Base-by-base conservation (phyloP, 2,888 invertebrate genomes). In the Parasteatoda lunata region DNA sequence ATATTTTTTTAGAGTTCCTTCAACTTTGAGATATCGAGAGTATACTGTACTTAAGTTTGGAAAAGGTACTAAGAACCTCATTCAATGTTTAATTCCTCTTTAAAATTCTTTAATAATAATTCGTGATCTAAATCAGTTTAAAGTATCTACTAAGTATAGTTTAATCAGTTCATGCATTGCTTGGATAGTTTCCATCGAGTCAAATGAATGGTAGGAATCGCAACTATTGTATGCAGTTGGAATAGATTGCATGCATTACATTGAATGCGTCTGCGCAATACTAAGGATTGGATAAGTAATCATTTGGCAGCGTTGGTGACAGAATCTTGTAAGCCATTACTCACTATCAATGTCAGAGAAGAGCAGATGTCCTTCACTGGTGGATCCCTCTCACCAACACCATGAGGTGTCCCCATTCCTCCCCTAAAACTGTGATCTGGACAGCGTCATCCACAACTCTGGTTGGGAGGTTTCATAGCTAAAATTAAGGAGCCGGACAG, bases 401-500 rank as follows among this genome's bases (percentile, higher is more conserved):
- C 72, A 54, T 72, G 84, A 77, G 84, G 84, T 84, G 84, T 68
- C 84, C 71, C 80, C 59, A 80, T 72, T 54, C 77, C 77, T 51
- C 77, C 84, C 77, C 54, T 49, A 69, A 72, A 75, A 73, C 80
- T 68, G 15, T 30, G 66, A 71, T 15, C 45, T 11, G 69, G 82
- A 59, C 75, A 77, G 77, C 78, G 84, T 78, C 84, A 84, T 68
- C 73, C 72, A 78, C 78, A 77, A 48, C 52, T 49, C 54, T 13
- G 13, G 65, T 51, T 48, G 49, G 73, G 54, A 64, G 78, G 73
- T 77, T 69, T 83, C 83, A 77, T 71, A 76, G 83, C 76, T 71
- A 64, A 72, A 77, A 83, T 83, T 70, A 78, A 84, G 84, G 84
- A 73, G 71, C 68, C 84, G 84, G 78, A 68, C 84, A 84, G 68